A percentile compares a stretch with the other conserved stretches of the same genome.
Conservation (phyloP, 2,797 vertebrate species). For the Lagodon rhomboides region DNA sequence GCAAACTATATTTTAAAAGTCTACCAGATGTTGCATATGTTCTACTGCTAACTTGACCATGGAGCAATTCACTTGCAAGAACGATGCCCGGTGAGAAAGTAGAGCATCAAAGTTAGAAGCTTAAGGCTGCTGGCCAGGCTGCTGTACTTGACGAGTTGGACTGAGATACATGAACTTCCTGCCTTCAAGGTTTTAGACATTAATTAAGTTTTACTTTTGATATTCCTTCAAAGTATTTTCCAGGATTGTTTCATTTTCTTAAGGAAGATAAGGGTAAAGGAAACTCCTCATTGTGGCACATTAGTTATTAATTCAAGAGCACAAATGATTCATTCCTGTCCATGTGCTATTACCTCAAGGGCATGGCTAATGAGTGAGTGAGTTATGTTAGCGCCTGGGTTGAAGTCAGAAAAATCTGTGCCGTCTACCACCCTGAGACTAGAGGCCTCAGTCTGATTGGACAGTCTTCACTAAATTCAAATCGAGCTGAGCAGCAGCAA, state of each 20-base stretch:
- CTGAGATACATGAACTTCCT: not conserved
- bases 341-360: not conserved
- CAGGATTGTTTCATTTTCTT: not conserved
- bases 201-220: not conserved
- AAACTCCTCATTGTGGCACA: not conserved
- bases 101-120: too few relatives aligned
- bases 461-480: slow-evolving; percentile 43
- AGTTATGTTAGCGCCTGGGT: not conserved
- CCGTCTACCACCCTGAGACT: slow-evolving; percentile 23
- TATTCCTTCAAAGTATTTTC: not conserved
- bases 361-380: not conserved
- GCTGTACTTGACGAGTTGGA: too few relatives aligned
- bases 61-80: too few relatives aligned
- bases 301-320: not conserved
- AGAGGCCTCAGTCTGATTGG: slow-evolving; percentile 37
- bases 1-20: too few relatives aligned
- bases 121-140: too few relatives aligned
- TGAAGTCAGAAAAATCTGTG: slow-evolving; percentile 19
- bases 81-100: too few relatives aligned
- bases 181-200: not conserved
- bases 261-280: not conserved
- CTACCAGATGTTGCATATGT: too few relatives aligned
- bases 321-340: not conserved
- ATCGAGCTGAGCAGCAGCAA: slow-evolving; percentile 44
- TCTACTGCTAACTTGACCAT: too few relatives aligned